Evolutionary conservation across 1,140 invertebrate species (phyloP).

Genomic region (Heterodera carotae): DNA sequence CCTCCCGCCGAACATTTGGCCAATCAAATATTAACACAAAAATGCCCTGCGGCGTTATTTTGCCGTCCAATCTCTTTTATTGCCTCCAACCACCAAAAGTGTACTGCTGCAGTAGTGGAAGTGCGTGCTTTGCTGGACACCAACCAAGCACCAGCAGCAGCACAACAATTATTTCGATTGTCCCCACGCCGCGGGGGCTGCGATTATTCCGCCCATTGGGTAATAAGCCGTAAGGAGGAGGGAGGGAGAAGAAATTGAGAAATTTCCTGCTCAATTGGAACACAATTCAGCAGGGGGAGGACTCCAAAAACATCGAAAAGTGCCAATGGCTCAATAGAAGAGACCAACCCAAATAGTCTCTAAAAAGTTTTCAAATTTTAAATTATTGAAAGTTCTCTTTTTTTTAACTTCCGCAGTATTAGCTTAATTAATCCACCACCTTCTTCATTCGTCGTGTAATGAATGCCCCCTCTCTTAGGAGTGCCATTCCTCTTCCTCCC

Average conservation of each 20-base stretch:
- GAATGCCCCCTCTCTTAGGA: neutral
- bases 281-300: neutral
- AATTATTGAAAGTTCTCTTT: no score
- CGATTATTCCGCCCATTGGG: conserved; percentile 6
- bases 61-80: neutral
- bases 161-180: conserved; percentile 17
- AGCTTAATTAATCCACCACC: conserved; percentile 7
- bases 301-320: neutral
- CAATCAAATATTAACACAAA: conserved; percentile 12
- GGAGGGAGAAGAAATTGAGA: no score
- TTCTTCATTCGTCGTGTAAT: neutral
- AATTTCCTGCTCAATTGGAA: neutral
- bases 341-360: neutral
- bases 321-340: neutral
- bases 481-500: neutral
- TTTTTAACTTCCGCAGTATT: neutral
- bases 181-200: neutral
- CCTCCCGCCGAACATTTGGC: neutral
- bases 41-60: neutral
- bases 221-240: neutral
- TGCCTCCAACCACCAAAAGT: neutral
- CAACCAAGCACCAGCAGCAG: no score
- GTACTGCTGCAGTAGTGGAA: neutral
- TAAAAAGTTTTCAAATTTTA: no score
- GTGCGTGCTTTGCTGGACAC: neutral